Evolutionary conservation across 2,113 vertebrate species (phyloP).

Genomic region (Speoplatyrhinus poulsoni): DNA sequence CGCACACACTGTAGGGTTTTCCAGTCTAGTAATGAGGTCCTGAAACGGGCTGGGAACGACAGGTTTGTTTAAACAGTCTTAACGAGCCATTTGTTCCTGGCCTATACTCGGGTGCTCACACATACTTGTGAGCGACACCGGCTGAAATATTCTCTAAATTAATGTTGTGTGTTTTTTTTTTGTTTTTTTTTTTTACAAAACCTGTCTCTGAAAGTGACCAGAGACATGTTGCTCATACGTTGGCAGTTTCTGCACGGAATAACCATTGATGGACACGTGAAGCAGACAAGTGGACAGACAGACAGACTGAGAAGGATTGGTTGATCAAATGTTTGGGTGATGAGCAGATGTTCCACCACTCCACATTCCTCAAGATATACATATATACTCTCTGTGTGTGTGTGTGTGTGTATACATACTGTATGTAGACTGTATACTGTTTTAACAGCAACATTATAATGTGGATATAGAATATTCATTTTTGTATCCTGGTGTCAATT

Average conservation of each 20-base stretch:
- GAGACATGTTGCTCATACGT: conserved; percentile 52
- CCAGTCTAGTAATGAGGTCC: conserved; percentile 55
- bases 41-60: conserved; percentile 44
- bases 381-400: no score
- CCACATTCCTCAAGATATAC: conserved; percentile 24
- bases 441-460: not conserved
- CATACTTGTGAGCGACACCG: conserved; percentile 50
- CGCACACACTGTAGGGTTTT: conserved; percentile 34
- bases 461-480: conserved; percentile 33
- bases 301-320: conserved; percentile 41
- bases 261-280: conserved; percentile 47
- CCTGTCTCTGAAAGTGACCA: conserved; percentile 55
- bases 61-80: conserved; percentile 69
- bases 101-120: conserved; percentile 40
- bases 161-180: conserved; percentile 40
- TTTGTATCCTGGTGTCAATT: not conserved
- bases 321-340: conserved; percentile 51
- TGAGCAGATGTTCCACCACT: conserved; percentile 52
- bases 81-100: conserved; percentile 71
- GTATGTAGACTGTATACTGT: not conserved
- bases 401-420: no score
- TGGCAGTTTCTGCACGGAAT: conserved; percentile 44
- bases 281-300: conserved; percentile 51
- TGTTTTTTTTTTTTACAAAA: conserved; percentile 22
- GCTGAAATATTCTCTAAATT: conserved; percentile 49